Base-by-base conservation (phyloP, 1,140 invertebrate genomes). In the Portunus trituberculatus region DNA sequence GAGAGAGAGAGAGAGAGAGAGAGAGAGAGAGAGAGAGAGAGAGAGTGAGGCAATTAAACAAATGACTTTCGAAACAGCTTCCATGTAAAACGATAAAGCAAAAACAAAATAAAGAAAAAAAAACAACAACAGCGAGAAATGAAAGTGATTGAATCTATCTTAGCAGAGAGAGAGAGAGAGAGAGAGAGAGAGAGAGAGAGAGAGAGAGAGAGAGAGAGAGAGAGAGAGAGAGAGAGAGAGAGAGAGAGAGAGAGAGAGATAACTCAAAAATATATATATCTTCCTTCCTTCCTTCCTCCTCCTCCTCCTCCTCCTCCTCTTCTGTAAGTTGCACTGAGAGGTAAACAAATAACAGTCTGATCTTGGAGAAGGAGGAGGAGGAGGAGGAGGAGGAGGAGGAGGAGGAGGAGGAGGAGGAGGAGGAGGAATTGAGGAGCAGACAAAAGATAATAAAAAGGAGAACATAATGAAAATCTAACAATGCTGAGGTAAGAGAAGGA, bases 91-190 rank as follows among this genome's bases (percentile, higher is more conserved):
- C 39, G 39, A 39, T 4, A 39, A 29, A 91, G 29, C 16, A 25
- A 46, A 39, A 91, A 91, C 32, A 91, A 52, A 14, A 52, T 20
- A 3, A 39, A 52, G 29, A 29, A 59, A n/a, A 48, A 59, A 59
- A 14, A 39, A 39, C 39, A 39, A 39, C 39, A 39, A 39, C 39
- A 39, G 39, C 6, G 39, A 39, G 39, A 1, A 39, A 39, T 39
- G 39, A 39, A 39, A 39, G 39, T 39, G 39, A 39, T 39, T 39
- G 39, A 39, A 39, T 39, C 39, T 39, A 6, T 6, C 39, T 39
- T 39, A 39, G 39, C 39, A 46, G 16, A 91, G 46, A 48, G 90
- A 91, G n/a, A 48, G 46, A 91, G 90, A 91, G 39, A 39, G 48
- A 45, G 39, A 39, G 29, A 39, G 39, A 88, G n/a, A 91, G 39